Conservation (phyloP, 2,113 vertebrate species). For the Lichenostomus cassidix region DNA sequence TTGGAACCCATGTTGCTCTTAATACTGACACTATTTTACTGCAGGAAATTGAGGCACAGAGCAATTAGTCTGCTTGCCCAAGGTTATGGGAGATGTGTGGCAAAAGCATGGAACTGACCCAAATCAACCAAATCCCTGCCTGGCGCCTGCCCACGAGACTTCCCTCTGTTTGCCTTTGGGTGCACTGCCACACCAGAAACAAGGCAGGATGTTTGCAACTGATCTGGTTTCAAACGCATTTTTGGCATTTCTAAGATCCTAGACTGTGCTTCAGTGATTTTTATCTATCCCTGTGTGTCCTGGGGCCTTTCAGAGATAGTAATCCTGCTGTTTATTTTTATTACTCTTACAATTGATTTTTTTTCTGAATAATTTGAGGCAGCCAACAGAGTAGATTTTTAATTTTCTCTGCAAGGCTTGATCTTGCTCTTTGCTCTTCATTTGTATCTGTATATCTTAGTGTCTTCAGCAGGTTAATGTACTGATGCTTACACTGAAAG, state of each 20-base stretch:
- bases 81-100: background rate
- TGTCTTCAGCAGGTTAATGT: background rate
- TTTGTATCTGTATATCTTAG: background rate
- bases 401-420: background rate
- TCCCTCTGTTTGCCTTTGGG: background rate
- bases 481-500: background rate
- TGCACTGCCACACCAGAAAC: background rate
- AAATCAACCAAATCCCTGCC: background rate
- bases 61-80: background rate
- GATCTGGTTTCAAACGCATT: conserved; percentile 10
- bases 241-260: conserved; percentile 43
- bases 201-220: background rate
- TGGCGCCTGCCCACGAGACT: background rate
- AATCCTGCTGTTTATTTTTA: conserved; percentile 10
- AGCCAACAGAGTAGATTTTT: background rate
- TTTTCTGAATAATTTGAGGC: background rate
- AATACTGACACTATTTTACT: background rate
- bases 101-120: background rate
- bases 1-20: background rate
- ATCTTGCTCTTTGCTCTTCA: background rate
- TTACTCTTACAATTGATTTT: background rate
- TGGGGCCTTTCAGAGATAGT: background rate
- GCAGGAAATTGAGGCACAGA: background rate
- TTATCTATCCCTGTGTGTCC: conserved; percentile 15
- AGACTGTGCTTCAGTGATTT: conserved; percentile 12